Evolutionary conservation across 2,888 invertebrate species (phyloP), one percentile per base, ranked within the genome.

Genomic region (Fissipunctia ypsillon): DNA sequence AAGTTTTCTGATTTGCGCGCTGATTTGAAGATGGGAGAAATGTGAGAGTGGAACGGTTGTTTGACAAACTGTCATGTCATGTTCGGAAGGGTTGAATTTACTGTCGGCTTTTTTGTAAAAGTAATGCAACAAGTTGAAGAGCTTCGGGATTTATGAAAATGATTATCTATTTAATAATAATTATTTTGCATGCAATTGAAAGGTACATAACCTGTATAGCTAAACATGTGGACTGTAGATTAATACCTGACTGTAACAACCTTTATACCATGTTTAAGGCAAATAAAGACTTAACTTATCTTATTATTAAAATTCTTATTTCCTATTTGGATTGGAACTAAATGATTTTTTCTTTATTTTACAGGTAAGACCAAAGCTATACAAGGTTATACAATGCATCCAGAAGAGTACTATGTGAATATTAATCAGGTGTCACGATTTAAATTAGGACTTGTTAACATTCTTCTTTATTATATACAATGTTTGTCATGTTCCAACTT

Each of bases 1-100:
- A 83, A 85, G 86, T 85, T 87, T 85, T 78, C 54, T 80, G 73
- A 73, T 85, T 80, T 80, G 70, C 73, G n/a, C 78, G 72, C 57
- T 74, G 79, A 84, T 80, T 80, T 76, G 65, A 35, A 56, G 60
- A 83, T 75, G 60, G 64, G 45, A 67, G 63, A 56, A 73, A 74
- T 74, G 38, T 69, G 41, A n/a, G 68, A 70, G 68, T 57, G 52
- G 69, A 52, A 14, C 0, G 35, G 45, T 50, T 67, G 65, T 64
- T 84, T 45, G 54, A 63, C 22, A 76, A 71, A 54, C 66, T 76
- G 31, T 22, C 56, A 25, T 68, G 61, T 50, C 35, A 19, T 52
- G 35, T 38, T 64, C 6, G 61, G n/a, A 80, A 61, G 80, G 80
- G 68, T 83, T 79, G 50, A 56, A 56, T 52, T 52, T 68, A 57